Evolutionary conservation across 2,113 vertebrate genomes (phyloP).

Genomic region (Galbula dea): DNA sequence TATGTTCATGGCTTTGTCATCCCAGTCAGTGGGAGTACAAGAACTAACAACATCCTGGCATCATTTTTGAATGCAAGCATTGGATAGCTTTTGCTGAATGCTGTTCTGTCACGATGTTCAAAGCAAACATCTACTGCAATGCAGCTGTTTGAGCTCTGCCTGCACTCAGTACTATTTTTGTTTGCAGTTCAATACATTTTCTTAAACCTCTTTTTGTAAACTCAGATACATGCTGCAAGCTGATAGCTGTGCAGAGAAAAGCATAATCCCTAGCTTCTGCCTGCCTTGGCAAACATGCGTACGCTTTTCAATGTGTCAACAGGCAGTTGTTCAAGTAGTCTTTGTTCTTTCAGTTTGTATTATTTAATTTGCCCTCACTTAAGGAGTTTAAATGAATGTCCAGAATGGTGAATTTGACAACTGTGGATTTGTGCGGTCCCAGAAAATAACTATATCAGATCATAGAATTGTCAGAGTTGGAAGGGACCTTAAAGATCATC

Average conservation of each 20-base stretch:
- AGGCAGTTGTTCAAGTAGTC: neutral
- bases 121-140: constrained; percentile 62
- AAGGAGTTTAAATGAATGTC: neutral
- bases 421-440: neutral
- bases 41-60: constrained; percentile 6
- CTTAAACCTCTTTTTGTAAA: constrained; percentile 10
- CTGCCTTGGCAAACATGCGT: neutral
- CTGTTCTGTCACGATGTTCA: constrained; percentile 31
- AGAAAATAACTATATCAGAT: too few species aligned
- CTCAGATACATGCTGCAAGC: too few species aligned
- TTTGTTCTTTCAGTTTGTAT: neutral
- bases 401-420: neutral
- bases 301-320: neutral
- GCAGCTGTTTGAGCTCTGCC: constrained; percentile 60
- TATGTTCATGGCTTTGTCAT: constrained; percentile 25
- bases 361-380: neutral
- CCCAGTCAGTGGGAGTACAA: constrained; percentile 24
- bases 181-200: constrained; percentile 39
- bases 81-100: neutral
- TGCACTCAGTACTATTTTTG: constrained; percentile 40
- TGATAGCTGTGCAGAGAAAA: neutral
- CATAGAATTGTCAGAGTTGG: too few species aligned
- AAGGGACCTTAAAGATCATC: too few species aligned
- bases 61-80: neutral
- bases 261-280: neutral